A percentile compares a stretch with the other conserved stretches of the same genome.
Conservation (phyloP, 2,113 vertebrate genomes). For the Cyanoderma ruficeps region DNA sequence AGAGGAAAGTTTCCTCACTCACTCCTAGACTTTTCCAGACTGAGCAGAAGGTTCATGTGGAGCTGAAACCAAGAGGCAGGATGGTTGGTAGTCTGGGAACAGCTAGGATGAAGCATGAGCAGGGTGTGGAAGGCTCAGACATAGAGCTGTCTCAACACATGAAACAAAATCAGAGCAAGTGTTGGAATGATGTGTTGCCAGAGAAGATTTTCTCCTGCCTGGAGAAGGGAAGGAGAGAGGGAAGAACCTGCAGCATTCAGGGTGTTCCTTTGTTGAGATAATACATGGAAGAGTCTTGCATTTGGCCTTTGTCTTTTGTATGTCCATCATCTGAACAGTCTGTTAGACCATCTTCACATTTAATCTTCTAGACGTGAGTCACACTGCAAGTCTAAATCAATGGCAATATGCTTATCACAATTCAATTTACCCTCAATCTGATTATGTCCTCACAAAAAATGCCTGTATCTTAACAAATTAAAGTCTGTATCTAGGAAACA, state of each 20-base stretch:
- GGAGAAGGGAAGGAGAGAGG: background rate
- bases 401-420: slow-evolving; percentile 42
- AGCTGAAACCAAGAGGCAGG: background rate
- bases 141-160: background rate
- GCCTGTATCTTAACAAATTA: slow-evolving; percentile 12
- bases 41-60: background rate
- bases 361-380: background rate
- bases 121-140: background rate
- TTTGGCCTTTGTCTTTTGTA: slow-evolving; percentile 20
- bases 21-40: background rate
- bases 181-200: background rate
- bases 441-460: slow-evolving; percentile 21
- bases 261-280: background rate
- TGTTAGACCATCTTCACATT: slow-evolving; percentile 26
- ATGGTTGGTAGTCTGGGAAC: background rate
- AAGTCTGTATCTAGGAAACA: slow-evolving; percentile 20
- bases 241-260: background rate
- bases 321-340: background rate
- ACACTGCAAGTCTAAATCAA: slow-evolving; percentile 19
- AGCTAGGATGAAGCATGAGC: background rate
- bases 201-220: background rate
- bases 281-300: background rate
- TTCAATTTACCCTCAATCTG: slow-evolving; percentile 49
- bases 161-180: slow-evolving; percentile 5
- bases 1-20: background rate